Evolutionary conservation across 2,797 vertebrate genomes (phyloP), one percentile per base, ranked within the genome.

Genomic region (Coregonus suidteri): DNA sequence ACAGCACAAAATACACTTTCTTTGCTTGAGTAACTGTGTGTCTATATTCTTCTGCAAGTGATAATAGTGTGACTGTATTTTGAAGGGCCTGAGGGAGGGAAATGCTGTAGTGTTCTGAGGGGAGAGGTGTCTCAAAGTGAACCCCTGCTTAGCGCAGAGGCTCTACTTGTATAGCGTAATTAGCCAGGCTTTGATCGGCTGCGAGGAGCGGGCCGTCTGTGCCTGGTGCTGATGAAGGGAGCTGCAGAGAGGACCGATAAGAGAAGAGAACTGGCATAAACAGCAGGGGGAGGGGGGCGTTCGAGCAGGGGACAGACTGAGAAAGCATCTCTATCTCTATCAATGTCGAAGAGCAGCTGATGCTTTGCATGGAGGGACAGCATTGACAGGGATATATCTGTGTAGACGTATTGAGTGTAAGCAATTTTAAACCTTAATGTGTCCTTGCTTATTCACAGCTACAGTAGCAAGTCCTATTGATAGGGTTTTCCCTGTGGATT

Each of bases 171-270:
- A 74, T 37, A 37, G 54, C 16, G 35, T 59, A 74, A 74, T 41
- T 74, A 74, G 72, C 72, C 35, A 34, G 9, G 72, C 72, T 74
- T 64, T 74, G 54, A 62, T 41, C 59, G 54, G 54, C 34, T 62
- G 30, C 14, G 54, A 56, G 56, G n/a, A n/a, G n/a, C 6, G 53
- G 34, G 16, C 31, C 37, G 31, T 35, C 16, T 37, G 6, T 37
- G 72, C 7, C 72, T 59, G 72, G 16, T 54, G 54, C 72, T 74
- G 54, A 62, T 74, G 72, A 74, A 34, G 34, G 34, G 54, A 59
- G 54, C 72, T 74, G 72, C 72, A 1, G 31, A 62, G 72, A 74
- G 72, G 34, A n/a, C 25, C 9, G 71, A 56, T 73, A 73, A 73
- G 72, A 18, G 51, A 53, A 53, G 71, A 71, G 47, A 52, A 41